Evolutionary conservation across 2,113 vertebrate genomes (phyloP).

Genomic region (Tragelaphus scriptus): DNA sequence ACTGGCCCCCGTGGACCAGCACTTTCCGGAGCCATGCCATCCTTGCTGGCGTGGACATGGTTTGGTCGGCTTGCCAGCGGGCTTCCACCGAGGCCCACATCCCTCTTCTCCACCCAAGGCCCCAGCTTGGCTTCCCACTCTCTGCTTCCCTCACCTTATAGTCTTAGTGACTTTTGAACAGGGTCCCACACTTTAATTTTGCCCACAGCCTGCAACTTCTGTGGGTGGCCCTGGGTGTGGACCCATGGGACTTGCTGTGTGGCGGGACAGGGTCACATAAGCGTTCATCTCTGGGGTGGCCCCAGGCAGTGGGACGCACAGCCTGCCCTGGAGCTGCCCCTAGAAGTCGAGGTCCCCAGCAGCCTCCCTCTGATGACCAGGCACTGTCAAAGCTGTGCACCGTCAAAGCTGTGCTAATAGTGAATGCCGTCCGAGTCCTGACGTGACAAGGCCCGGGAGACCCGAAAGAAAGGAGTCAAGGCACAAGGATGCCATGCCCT

Average conservation of each 20-base stretch:
- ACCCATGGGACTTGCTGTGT: background rate
- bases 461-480: too few species aligned
- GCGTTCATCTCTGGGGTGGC: background rate
- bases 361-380: fast-evolving
- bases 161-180: background rate
- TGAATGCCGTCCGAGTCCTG: fast-evolving
- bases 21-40: fast-evolving
- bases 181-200: too few species aligned
- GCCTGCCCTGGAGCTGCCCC: too few species aligned
- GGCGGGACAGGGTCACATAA: fast-evolving
- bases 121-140: fast-evolving
- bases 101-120: background rate
- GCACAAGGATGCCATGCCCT: fast-evolving
- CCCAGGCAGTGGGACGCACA: fast-evolving
- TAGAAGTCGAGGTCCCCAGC: background rate
- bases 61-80: background rate
- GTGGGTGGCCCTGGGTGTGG: background rate
- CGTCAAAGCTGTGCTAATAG: fast-evolving
- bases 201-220: fast-evolving
- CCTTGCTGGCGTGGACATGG: fast-evolving
- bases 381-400: fast-evolving
- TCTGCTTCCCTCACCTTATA: fast-evolving
- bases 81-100: background rate
- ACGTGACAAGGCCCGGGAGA: fast-evolving
- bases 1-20: fast-evolving